These are phyloP conservation scores for Pogonomyrmex barbatus DNA, from an alignment of 1,140 invertebrate species.

Conservation along the genomic window DNA sequence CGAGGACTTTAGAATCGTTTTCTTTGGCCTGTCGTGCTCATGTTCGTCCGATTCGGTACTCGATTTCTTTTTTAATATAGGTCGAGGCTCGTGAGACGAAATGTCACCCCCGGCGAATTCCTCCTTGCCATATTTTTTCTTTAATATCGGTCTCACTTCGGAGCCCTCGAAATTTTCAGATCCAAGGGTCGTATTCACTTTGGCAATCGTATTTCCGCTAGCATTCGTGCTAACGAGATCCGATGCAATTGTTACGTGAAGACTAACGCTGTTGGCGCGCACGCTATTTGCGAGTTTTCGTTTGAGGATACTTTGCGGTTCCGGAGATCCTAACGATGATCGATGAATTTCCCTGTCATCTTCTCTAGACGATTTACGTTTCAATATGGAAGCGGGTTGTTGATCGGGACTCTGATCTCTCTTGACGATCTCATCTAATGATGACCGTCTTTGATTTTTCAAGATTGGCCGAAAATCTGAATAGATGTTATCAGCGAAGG, in stretches of 20 bases:
- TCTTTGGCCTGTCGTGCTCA: constrained; percentile 89
- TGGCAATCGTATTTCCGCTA: constrained; percentile 73
- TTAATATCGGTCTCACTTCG: constrained; percentile 92
- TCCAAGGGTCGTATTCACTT: constrained; percentile 10
- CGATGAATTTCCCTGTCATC: constrained; percentile 87
- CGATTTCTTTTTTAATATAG: constrained; percentile 94
- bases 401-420: constrained; percentile 86
- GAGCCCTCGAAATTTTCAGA: constrained; percentile 84
- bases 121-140: constrained; percentile 89
- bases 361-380: constrained; percentile 88
- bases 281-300: constrained; percentile 87
- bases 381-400: constrained; percentile 89
- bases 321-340: constrained; percentile 86
- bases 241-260: constrained; percentile 90
- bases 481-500: constrained; percentile 87
- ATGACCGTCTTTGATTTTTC: constrained; percentile 90
- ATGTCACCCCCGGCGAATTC: constrained; percentile 85
- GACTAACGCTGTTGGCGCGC: constrained; percentile 86
- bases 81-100: constrained; percentile 84
- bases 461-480: constrained; percentile 89
- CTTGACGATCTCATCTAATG: constrained; percentile 89
- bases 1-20: constrained; percentile 92
- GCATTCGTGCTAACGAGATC: constrained; percentile 90
- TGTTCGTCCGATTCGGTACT: constrained; percentile 92
- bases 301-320: constrained; percentile 92